Evolutionary conservation across 2,113 vertebrate species (phyloP).

Genomic region (Crypturellus undulatus): DNA sequence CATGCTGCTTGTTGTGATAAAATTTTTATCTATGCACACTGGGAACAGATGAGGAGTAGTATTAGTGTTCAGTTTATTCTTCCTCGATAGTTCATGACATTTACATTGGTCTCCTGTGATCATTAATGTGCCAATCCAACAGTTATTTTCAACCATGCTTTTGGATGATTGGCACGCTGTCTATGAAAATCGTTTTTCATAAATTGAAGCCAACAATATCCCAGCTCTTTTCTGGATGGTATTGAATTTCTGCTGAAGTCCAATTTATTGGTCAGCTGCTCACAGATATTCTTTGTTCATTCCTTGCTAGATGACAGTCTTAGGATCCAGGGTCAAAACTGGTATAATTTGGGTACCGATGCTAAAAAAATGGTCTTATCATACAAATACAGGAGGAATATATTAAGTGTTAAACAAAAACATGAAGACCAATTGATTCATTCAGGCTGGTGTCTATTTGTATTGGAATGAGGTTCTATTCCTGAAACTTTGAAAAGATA

Average conservation of each 20-base stretch:
- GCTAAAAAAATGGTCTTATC: constrained; percentile 66
- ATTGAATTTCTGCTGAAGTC: constrained; percentile 54
- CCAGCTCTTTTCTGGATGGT: background rate
- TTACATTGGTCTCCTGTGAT: constrained; percentile 69
- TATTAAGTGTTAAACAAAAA: constrained; percentile 38
- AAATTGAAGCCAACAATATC: constrained; percentile 42
- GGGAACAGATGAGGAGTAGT: constrained; percentile 58
- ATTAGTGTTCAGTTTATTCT: constrained; percentile 69
- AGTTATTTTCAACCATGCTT: constrained; percentile 53
- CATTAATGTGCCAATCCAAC: constrained; percentile 69
- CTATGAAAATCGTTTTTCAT: constrained; percentile 61
- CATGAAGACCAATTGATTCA: background rate
- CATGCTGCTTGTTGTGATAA: constrained; percentile 76
- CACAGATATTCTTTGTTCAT: constrained; percentile 46
- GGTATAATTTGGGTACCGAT: constrained; percentile 34
- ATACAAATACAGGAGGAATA: constrained; percentile 57
- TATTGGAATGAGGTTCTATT: background rate
- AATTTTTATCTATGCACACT: constrained; percentile 67
- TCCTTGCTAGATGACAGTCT: constrained; percentile 42
- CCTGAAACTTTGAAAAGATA: background rate
- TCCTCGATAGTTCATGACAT: constrained; percentile 71
- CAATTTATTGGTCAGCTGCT: constrained; percentile 51
- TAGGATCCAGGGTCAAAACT: constrained; percentile 38
- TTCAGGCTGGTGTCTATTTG: background rate
- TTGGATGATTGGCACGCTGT: constrained; percentile 58